Evolutionary conservation across 1,140 invertebrate genomes (phyloP).

Genomic region (Drosophila repleta): DNA sequence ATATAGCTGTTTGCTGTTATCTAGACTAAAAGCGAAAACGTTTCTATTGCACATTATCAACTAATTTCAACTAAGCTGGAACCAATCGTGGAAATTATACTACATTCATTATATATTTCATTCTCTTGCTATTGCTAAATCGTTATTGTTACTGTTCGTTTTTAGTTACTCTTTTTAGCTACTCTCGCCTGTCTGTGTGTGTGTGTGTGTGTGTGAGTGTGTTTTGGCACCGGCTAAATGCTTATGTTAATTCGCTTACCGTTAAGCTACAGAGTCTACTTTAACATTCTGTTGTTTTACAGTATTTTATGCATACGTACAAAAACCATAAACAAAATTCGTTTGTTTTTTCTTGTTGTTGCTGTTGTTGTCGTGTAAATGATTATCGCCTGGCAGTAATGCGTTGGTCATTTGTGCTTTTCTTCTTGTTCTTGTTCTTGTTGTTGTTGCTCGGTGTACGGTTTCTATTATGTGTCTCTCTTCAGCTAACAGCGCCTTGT

Average conservation of each 20-base stretch:
- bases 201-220: slow-evolving; percentile 18
- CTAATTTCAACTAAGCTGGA: slow-evolving; percentile 58
- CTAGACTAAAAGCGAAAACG: slow-evolving; percentile 69
- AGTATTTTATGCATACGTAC: slow-evolving; percentile 29
- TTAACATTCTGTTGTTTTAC: slow-evolving; percentile 12
- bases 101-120: slow-evolving; percentile 29
- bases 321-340: slow-evolving; percentile 21
- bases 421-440: slow-evolving; percentile 23
- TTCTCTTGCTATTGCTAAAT: slow-evolving; percentile 29
- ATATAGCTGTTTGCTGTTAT: slow-evolving; percentile 22
- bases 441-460: slow-evolving; percentile 24
- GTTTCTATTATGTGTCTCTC: slow-evolving; percentile 3
- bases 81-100: slow-evolving; percentile 44
- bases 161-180: slow-evolving; percentile 36
- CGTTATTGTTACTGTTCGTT: slow-evolving; percentile 45
- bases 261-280: slow-evolving; percentile 15
- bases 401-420: slow-evolving; percentile 63
- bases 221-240: slow-evolving; percentile 41
- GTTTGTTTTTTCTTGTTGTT: too few relatives aligned
- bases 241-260: slow-evolving; percentile 24
- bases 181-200: slow-evolving; percentile 10
- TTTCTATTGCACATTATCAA: slow-evolving; percentile 65
- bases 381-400: slow-evolving; percentile 71
- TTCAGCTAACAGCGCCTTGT: slow-evolving; percentile 29
- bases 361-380: slow-evolving; percentile 69